These are phyloP conservation scores for Hymenopus coronatus DNA, from an alignment of 2,888 invertebrate genomes.

Conservation along the genomic window DNA sequence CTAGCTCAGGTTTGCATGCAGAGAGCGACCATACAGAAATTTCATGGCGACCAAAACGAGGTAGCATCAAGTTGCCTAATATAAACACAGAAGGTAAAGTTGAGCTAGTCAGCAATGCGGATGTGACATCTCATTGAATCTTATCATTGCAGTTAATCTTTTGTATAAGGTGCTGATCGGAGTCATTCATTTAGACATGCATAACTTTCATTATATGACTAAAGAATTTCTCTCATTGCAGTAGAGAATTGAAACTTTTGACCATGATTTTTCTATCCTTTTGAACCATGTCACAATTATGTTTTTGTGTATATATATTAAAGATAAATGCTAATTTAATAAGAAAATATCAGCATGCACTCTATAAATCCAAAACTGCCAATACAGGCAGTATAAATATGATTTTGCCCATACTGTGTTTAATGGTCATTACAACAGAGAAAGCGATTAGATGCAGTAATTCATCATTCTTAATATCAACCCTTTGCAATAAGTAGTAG, in stretches of 20 bases:
- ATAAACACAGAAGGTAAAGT: conserved; percentile 36
- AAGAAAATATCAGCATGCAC: too few species aligned
- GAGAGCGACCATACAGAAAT: conserved; percentile 33
- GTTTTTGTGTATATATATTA: not conserved
- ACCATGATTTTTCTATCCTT: too few species aligned
- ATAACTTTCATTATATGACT: not conserved
- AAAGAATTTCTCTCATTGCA: not conserved
- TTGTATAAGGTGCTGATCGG: not conserved
- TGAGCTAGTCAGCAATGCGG: not conserved
- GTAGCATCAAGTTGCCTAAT: conserved; percentile 45
- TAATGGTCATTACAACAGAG: too few species aligned
- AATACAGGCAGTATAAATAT: too few species aligned
- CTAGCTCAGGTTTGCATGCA: not conserved
- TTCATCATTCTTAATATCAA: too few species aligned
- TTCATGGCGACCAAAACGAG: conserved; percentile 47
- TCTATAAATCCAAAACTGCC: too few species aligned
- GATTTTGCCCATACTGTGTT: too few species aligned
- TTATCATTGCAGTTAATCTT: not conserved
- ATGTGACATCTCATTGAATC: conserved; percentile 1
- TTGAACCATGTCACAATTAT: not conserved
- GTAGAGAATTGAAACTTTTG: not conserved
- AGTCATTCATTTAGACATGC: too few species aligned
- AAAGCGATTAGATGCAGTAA: too few species aligned
- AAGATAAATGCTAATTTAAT: too few species aligned
- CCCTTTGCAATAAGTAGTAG: too few species aligned